Percentiles rank a stretch among this genome's conserved stretches.
Conservation (phyloP, 2,797 vertebrate genomes). For the Salarias fasciatus region DNA sequence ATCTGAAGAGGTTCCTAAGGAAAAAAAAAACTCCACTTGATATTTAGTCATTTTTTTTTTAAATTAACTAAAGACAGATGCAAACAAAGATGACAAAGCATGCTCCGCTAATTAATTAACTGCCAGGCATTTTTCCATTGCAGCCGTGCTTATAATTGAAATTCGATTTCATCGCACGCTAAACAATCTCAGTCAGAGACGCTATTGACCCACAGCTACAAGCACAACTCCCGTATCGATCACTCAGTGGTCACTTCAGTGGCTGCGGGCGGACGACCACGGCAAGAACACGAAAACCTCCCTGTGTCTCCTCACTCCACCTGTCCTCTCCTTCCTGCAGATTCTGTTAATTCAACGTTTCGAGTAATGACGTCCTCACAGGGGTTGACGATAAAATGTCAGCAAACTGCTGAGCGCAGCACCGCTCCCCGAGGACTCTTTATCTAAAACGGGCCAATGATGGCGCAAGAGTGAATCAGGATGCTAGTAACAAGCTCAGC, state of each 20-base stretch:
- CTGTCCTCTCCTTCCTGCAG: conserved; percentile 14
- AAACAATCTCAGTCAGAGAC: conserved; percentile 46
- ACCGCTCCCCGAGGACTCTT: conserved; percentile 32
- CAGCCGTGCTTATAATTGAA: conserved; percentile 13
- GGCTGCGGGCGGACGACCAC: conserved; percentile 50
- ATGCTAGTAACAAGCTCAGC: conserved; percentile 20
- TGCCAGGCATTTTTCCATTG: background rate
- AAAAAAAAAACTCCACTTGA: background rate
- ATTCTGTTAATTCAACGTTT: conserved; percentile 45
- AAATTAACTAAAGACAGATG: background rate
- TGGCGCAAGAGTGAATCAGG: conserved; percentile 38
- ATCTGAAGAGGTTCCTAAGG: no score
- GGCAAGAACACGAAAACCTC: conserved; percentile 32
- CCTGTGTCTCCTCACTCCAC: conserved; percentile 15
- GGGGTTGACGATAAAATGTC: conserved; percentile 41
- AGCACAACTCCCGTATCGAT: conserved; percentile 44
- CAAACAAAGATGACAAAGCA: conserved; percentile 11
- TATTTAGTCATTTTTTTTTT: background rate
- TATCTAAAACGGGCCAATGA: conserved; percentile 30
- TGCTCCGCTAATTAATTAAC: conserved; percentile 8
- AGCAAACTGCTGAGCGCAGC: conserved; percentile 12
- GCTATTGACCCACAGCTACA: conserved; percentile 43
- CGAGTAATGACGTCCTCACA: conserved; percentile 51
- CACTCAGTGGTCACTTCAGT: conserved; percentile 33
- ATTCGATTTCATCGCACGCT: conserved; percentile 35